Evolutionary conservation across 64 coral and sea anemone species (phyloP).

Genomic region (Dendronephthya gigantea): DNA sequence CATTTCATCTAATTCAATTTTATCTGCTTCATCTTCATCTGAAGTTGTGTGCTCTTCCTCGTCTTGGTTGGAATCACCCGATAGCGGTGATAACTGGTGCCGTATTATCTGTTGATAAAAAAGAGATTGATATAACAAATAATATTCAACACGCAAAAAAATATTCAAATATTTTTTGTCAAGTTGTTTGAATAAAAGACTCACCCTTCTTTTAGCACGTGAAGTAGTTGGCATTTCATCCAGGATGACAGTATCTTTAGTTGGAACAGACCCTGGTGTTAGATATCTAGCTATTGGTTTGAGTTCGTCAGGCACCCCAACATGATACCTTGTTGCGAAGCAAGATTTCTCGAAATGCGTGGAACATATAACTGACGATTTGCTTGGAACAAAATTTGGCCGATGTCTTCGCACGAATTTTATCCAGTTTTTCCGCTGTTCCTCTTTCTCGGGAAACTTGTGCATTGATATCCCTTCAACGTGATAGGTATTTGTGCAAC

Average conservation of each 20-base stretch:
- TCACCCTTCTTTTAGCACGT: background rate
- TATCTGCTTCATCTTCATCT: no score
- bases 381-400: background rate
- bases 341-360: background rate
- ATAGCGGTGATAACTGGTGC: no score
- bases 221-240: background rate
- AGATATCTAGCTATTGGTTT: background rate
- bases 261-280: background rate
- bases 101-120: background rate
- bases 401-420: background rate
- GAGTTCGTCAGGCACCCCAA: background rate
- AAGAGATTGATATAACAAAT: no score
- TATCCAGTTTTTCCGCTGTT: no score
- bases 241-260: background rate
- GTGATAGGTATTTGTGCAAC: background rate
- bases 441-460: background rate
- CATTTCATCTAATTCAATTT: no score
- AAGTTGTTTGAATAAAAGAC: no score
- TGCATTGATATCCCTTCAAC: background rate
- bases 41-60: no score
- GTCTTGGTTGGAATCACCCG: no score
- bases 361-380: background rate
- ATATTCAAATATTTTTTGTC: no score
- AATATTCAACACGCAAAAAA: no score
- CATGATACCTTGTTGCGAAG: background rate